Evolutionary conservation across 2,888 invertebrate genomes (phyloP).

Genomic region (Cetonia aurata): DNA sequence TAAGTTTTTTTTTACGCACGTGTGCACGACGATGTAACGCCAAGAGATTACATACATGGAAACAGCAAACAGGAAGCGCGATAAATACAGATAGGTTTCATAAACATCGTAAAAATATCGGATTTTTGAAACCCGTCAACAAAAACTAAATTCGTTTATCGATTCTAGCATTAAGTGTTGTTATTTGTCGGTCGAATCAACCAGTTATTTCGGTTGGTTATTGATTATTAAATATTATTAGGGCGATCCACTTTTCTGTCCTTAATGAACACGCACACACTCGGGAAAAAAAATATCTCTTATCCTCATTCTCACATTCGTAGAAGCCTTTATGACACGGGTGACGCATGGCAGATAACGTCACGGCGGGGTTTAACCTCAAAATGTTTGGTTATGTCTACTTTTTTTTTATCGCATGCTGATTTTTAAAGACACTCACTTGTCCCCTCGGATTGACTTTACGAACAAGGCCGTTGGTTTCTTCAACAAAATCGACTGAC

Average conservation of each 20-base stretch:
- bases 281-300: slow-evolving; percentile 11
- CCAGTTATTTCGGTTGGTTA: slow-evolving; percentile 29
- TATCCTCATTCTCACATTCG: slow-evolving; percentile 20
- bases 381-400: slow-evolving; percentile 39
- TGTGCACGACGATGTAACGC: slow-evolving; percentile 7
- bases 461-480: slow-evolving; percentile 45
- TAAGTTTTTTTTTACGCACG: slow-evolving; percentile 2
- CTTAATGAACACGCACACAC: slow-evolving; percentile 9
- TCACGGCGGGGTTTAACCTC: slow-evolving; percentile 20
- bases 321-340: slow-evolving; percentile 17
- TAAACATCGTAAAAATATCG: slow-evolving; percentile 29
- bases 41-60: slow-evolving; percentile 15
- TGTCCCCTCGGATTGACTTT: slow-evolving; percentile 21
- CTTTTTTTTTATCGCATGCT: slow-evolving; percentile 21
- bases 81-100: slow-evolving; percentile 37
- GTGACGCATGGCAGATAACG: slow-evolving; percentile 31
- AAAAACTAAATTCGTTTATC: slow-evolving; percentile 2
- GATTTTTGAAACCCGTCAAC: background rate
- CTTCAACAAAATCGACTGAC: slow-evolving; percentile 57
- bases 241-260: slow-evolving; percentile 20
- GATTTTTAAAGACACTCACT: slow-evolving; percentile 25
- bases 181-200: background rate
- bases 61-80: slow-evolving; percentile 38
- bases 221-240: slow-evolving; percentile 20
- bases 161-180: background rate